Base-by-base conservation (phyloP, 2,797 vertebrate genomes). In the Petrocephalus schoutedeni region DNA sequence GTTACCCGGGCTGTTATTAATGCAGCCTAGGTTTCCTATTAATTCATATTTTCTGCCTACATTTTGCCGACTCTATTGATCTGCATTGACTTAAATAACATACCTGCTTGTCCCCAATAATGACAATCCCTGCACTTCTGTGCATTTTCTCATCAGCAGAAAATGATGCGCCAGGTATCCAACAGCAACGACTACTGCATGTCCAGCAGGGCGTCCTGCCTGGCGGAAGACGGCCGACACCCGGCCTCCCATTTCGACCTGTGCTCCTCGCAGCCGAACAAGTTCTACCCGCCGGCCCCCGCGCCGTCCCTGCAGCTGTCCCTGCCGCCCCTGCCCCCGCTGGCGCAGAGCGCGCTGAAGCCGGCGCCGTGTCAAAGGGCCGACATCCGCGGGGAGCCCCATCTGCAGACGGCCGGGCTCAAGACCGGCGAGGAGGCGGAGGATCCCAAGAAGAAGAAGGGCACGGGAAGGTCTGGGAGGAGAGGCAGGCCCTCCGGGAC, bases 161-260 rank as follows among this genome's bases (percentile, higher is more conserved):
- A 96, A 96, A 99, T 99, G 97, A 99, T 99, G 98, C 98, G 98
- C 94, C 97, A 98, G 87, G 98, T 99, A 94, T 95, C 96, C 93
- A 96, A 94, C 94, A 94, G 94, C 90, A 98, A 96, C 90, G 97
- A 98, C 92, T 99, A 97, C 93, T 99, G 97, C 92, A 96, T 98
- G 94, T 95, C 96, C 0, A 96, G 96, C 92, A 96, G 96, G 91
- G 94, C 95, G 89, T 96, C 96, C 89, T 96, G 96, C 89, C 96
- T 99, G 90, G 95, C 91, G 32, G 98, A 99, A 91, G 97, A 99
- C 91, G 96, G 95, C 86, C 97, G 96, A 95, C 97, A 98, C 91
- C 93, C 97, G n/a, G 93, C 95, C 4, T 96, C 96, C 89, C 97
- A 99, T 94, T 99, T 98, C 93, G 97, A 98, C 91, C 93, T 98